Evolutionary conservation across 2,888 invertebrate genomes (phyloP).

Genomic region (Drosophila fungiperda): DNA sequence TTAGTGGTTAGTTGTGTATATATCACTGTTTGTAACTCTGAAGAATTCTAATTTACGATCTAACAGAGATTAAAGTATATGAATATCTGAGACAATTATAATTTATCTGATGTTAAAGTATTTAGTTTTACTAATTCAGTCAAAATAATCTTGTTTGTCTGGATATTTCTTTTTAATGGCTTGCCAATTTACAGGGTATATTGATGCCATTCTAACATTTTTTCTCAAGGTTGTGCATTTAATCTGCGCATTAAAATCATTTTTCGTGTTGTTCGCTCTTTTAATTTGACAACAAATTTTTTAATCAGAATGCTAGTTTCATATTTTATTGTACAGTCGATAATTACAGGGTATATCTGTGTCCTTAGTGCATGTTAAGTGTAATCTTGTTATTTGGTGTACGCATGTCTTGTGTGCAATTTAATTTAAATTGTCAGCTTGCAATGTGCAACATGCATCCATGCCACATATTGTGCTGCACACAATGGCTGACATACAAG

Average conservation of each 20-base stretch:
- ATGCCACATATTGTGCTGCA: constrained; percentile 76
- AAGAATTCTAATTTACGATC: background rate
- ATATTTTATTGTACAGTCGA: background rate
- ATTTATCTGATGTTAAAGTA: background rate
- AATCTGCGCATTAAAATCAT: background rate
- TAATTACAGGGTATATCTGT: constrained; percentile 13
- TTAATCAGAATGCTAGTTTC: background rate
- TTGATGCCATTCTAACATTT: background rate
- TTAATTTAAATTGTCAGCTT: constrained; percentile 82
- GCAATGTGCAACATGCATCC: constrained; percentile 78
- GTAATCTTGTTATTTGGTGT: constrained; percentile 16
- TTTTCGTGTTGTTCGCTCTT: fast-evolving
- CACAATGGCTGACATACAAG: constrained; percentile 64
- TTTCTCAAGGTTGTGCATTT: background rate
- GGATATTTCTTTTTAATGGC: background rate
- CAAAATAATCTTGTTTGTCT: background rate
- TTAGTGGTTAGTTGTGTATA: constrained; percentile 2
- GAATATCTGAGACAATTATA: background rate
- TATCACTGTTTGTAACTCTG: background rate
- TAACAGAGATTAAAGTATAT: background rate
- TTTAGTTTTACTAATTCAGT: background rate
- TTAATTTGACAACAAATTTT: background rate
- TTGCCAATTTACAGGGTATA: background rate
- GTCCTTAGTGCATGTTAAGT: background rate
- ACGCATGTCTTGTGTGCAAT: constrained; percentile 70